These are phyloP conservation scores for Pseudomyrmex concolor DNA, from an alignment of 1,140 invertebrate genomes.

Conservation along the genomic window DNA sequence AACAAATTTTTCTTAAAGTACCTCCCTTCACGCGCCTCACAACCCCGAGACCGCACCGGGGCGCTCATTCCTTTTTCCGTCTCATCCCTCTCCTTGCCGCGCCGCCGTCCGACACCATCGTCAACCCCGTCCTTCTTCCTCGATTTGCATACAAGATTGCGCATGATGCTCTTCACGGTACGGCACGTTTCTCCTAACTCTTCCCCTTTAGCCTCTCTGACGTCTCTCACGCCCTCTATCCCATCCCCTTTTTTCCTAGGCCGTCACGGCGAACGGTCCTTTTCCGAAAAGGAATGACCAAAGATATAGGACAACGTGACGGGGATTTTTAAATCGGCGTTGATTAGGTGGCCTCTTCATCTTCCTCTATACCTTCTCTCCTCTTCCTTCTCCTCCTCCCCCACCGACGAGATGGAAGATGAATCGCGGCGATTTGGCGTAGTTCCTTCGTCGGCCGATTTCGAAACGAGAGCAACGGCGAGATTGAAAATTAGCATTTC, in stretches of 20 bases:
- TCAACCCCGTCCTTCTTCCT: constrained; percentile 62
- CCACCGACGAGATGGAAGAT: constrained; percentile 9
- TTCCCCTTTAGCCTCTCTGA: constrained; percentile 7
- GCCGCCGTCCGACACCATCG: constrained; percentile 15
- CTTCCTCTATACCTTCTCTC: background rate
- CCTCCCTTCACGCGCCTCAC: constrained; percentile 13
- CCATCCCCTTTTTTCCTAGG: background rate
- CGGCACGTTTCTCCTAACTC: constrained; percentile 72
- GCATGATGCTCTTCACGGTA: constrained; percentile 74
- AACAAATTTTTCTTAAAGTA: constrained; percentile 75
- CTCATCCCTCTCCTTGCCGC: background rate
- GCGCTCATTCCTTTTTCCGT: background rate
- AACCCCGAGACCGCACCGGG: background rate
- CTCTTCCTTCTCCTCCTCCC: too few relatives aligned
- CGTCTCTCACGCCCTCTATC: background rate
- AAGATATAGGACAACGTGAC: constrained; percentile 80
- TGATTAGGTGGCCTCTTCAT: constrained; percentile 50
- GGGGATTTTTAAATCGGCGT: constrained; percentile 69
- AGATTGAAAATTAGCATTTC: constrained; percentile 43
- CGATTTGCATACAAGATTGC: constrained; percentile 82
- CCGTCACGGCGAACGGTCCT: constrained; percentile 24
- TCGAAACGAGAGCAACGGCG: background rate
- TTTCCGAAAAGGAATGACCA: constrained; percentile 68
- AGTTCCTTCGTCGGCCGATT: background rate
- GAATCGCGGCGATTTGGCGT: constrained; percentile 1